These are phyloP conservation scores for Euura lappo DNA, from an alignment of 1,140 invertebrate species.

Conservation along the genomic window DNA sequence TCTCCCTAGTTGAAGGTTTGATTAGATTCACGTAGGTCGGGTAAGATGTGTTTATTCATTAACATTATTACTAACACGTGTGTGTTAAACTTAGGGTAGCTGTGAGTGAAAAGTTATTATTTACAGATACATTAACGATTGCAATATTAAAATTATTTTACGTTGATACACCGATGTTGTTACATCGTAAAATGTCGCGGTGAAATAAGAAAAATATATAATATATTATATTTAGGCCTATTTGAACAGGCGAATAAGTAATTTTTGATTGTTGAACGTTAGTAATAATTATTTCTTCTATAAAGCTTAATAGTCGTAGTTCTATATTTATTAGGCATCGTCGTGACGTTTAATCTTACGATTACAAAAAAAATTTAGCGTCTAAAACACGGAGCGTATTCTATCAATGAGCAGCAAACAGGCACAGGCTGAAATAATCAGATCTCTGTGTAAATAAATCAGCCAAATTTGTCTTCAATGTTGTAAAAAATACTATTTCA, in stretches of 20 bases:
- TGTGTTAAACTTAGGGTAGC: background rate
- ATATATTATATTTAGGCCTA: background rate
- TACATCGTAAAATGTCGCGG: background rate
- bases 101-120: background rate
- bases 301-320: background rate
- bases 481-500: too few relatives aligned
- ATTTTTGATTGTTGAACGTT: background rate
- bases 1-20: background rate
- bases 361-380: background rate
- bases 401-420: too few relatives aligned
- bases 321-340: background rate
- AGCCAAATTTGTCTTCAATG: too few relatives aligned
- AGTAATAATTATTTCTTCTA: background rate
- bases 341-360: background rate
- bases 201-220: constrained; percentile 5
- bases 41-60: background rate
- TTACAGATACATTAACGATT: background rate
- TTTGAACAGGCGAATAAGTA: background rate
- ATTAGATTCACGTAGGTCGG: background rate
- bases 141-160: background rate
- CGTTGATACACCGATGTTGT: background rate
- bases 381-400: too few relatives aligned
- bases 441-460: too few relatives aligned
- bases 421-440: too few relatives aligned
- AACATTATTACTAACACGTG: background rate